Conservation (phyloP, 2,797 vertebrate species). For the Pachyuromys duprasi region DNA sequence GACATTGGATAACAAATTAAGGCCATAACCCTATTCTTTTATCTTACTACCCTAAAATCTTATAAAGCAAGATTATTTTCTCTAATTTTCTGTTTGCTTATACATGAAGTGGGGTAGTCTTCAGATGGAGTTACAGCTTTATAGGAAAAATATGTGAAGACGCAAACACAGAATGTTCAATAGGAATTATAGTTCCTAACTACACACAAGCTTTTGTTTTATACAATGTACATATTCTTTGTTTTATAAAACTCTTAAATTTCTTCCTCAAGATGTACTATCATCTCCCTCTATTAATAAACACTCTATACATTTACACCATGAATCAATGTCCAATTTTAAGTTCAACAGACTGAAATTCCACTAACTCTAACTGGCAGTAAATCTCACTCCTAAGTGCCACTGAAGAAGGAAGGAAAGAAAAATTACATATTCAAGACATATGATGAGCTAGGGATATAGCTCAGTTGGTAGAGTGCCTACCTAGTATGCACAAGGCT, state of each 20-base stretch:
- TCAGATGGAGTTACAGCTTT: neutral
- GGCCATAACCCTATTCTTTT: neutral
- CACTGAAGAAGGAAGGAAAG: neutral
- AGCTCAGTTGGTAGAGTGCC: neutral
- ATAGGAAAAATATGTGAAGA: neutral
- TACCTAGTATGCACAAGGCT: neutral
- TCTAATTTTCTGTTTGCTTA: conserved; percentile 22
- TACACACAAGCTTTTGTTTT: neutral
- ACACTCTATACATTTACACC: neutral
- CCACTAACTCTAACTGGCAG: neutral
- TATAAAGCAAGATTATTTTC: neutral
- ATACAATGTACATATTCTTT: neutral
- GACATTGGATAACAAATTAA: neutral
- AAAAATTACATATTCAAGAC: conserved; percentile 8
- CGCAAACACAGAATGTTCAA: neutral
- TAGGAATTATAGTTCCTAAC: neutral
- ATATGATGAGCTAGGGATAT: neutral
- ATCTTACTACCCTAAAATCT: conserved; percentile 9
- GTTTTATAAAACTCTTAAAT: neutral
- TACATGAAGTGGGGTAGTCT: neutral
- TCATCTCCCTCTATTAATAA: neutral
- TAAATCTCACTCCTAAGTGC: neutral
- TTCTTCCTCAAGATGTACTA: conserved; percentile 6
- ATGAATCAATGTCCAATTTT: neutral
- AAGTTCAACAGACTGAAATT: conserved; percentile 48